phyloP scores from a whole-genome alignment of 1,140 invertebrate species.

The Drosophila ironensis region DNA sequence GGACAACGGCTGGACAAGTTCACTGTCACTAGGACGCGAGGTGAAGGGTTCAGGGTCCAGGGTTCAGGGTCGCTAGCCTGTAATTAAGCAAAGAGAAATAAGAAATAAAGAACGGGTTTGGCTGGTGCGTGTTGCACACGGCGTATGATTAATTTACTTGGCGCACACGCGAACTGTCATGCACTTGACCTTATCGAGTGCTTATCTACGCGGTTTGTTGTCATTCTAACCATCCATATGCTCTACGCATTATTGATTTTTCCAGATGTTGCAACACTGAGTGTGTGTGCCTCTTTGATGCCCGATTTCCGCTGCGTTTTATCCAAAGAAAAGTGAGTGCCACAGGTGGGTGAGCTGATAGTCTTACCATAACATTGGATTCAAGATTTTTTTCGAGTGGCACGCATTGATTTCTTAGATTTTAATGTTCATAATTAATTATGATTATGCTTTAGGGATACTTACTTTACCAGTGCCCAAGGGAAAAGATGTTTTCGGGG shows the following conservation, averaged over 20 bases:
- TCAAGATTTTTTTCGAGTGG: background rate
- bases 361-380: too few relatives aligned
- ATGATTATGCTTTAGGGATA: background rate
- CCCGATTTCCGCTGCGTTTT: background rate
- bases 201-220: slow-evolving; percentile 18
- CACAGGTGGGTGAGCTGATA: slow-evolving; percentile 27
- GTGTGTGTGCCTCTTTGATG: background rate
- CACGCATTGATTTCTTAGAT: background rate
- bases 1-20: slow-evolving; percentile 51
- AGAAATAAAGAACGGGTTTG: slow-evolving; percentile 10
- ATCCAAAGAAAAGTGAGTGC: background rate
- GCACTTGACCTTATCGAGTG: slow-evolving; percentile 24
- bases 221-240: slow-evolving; percentile 45
- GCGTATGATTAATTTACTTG: slow-evolving; percentile 62
- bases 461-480: background rate
- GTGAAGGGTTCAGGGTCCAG: slow-evolving; percentile 10
- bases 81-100: slow-evolving; percentile 26
- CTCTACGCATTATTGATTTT: slow-evolving; percentile 63
- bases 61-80: slow-evolving; percentile 66
- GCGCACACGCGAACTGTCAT: slow-evolving; percentile 20
- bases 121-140: slow-evolving; percentile 56
- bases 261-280: slow-evolving; percentile 22
- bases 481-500: background rate
- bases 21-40: slow-evolving; percentile 52
- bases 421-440: background rate